phyloP scores from a whole-genome alignment of 2,113 vertebrate species.

The Pica pica region DNA sequence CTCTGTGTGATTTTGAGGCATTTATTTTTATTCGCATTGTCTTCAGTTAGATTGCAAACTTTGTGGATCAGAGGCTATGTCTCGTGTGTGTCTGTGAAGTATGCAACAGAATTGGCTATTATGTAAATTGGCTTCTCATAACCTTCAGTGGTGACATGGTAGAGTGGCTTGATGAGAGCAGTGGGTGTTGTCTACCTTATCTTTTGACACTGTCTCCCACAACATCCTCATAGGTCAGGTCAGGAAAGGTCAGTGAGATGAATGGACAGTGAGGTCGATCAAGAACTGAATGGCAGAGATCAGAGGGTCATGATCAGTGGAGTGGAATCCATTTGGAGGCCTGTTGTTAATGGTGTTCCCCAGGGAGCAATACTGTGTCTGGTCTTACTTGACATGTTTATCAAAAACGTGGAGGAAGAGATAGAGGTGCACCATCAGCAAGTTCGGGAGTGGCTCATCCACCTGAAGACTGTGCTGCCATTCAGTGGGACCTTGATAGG shows the following conservation, averaged over 20 bases:
- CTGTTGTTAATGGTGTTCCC: neutral
- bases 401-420: neutral
- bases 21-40: neutral
- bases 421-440: neutral
- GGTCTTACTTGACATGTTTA: neutral
- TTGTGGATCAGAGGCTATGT: neutral
- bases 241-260: neutral
- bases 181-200: neutral
- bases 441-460: neutral
- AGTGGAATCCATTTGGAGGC: neutral
- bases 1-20: neutral
- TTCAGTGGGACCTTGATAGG: neutral
- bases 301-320: neutral
- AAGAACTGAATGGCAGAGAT: neutral
- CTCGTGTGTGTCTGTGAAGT: neutral
- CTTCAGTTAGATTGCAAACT: neutral
- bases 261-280: neutral
- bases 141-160: neutral
- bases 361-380: rapidly evolving
- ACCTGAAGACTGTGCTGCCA: neutral
- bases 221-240: neutral
- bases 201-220: neutral
- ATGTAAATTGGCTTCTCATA: neutral
- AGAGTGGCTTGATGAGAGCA: neutral
- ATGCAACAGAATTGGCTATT: neutral